Percentiles rank a stretch among this genome's conserved stretches.
Conservation (phyloP, 2,888 invertebrate genomes). For the Agrotis ipsilon region DNA sequence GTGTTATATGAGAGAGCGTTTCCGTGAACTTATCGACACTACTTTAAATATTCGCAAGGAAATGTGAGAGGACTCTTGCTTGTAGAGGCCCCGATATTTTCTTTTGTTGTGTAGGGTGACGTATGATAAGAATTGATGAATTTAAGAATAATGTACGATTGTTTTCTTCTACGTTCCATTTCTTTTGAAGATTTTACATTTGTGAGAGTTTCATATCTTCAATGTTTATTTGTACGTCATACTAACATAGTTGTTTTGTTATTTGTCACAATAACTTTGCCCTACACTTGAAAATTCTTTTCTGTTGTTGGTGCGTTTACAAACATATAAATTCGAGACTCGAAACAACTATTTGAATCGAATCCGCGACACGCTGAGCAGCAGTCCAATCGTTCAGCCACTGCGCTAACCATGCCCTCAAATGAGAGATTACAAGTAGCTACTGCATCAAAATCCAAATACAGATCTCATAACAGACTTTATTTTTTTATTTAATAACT, state of each 20-base stretch:
- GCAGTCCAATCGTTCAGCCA: too few relatives aligned
- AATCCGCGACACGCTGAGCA: too few relatives aligned
- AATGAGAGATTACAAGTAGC: too few relatives aligned
- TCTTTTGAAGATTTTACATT: not conserved
- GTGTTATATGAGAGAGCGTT: conserved; percentile 28
- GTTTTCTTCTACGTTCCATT: not conserved
- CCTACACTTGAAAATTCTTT: too few relatives aligned
- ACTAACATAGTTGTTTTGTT: too few relatives aligned
- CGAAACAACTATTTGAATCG: too few relatives aligned
- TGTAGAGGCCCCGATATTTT: conserved; percentile 2
- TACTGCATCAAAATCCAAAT: too few relatives aligned
- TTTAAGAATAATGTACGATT: not conserved
- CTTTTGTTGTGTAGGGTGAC: not conserved
- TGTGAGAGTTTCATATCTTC: not conserved
- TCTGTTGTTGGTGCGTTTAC: too few relatives aligned
- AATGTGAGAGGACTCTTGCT: conserved; percentile 5
- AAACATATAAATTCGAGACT: too few relatives aligned
- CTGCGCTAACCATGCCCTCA: too few relatives aligned
- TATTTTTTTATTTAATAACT: not conserved
- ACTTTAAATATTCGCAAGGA: conserved; percentile 28
- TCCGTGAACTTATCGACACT: conserved; percentile 40
- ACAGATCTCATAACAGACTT: not conserved
- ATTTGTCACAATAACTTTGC: too few relatives aligned
- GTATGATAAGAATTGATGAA: not conserved
- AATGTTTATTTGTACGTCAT: not conserved